These are phyloP conservation scores for Acanthosepion lycidas DNA, from an alignment of 2,888 invertebrate genomes.

Conservation along the genomic window DNA sequence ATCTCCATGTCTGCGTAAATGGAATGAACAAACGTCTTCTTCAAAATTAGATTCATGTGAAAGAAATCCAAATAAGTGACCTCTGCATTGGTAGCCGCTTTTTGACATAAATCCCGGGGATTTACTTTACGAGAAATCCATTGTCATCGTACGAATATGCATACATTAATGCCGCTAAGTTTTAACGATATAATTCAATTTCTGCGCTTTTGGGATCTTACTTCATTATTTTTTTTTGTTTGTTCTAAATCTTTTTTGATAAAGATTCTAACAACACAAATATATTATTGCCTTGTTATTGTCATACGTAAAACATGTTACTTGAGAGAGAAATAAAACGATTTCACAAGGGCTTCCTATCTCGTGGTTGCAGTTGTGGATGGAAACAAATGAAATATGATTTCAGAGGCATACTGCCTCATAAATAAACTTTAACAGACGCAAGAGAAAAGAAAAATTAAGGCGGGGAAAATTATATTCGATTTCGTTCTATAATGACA, in stretches of 20 bases:
- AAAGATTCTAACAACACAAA: background rate
- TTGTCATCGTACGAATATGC: background rate
- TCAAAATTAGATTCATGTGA: background rate
- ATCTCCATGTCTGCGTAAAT: background rate
- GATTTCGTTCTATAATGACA: background rate
- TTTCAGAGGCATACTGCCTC: background rate
- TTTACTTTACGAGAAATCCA: background rate
- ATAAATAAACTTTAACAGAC: background rate
- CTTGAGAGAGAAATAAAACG: background rate
- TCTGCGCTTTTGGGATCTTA: background rate
- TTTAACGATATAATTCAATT: background rate
- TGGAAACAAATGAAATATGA: background rate
- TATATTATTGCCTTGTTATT: background rate
- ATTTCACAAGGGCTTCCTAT: background rate
- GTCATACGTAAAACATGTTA: background rate
- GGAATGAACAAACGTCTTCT: background rate
- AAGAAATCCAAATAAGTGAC: background rate
- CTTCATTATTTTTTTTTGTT: background rate
- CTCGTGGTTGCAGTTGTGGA: background rate
- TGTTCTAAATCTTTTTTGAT: background rate
- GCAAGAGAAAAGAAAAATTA: background rate
- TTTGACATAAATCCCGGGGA: background rate
- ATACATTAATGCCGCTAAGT: background rate
- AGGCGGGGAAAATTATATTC: background rate
- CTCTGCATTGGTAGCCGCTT: background rate